Evolutionary conservation across 2,113 vertebrate species (phyloP).

Genomic region (zebrafish (Danio rerio)): DNA sequence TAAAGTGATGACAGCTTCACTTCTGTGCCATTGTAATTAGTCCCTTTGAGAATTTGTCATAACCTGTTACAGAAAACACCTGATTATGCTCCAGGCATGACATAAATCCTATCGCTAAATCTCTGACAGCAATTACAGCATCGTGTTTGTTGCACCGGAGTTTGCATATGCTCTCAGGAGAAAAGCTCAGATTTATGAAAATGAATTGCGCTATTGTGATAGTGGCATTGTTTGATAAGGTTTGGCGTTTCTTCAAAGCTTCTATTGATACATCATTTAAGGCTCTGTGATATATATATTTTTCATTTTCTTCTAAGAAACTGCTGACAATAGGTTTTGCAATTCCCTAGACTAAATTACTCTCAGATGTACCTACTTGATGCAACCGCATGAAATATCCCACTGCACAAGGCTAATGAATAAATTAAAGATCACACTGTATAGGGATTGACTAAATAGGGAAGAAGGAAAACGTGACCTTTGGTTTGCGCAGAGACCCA

Average conservation of each 20-base stretch:
- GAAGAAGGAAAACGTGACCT: neutral
- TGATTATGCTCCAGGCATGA: slow-evolving; percentile 64
- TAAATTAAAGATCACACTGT: slow-evolving; percentile 44
- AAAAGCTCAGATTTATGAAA: slow-evolving; percentile 15
- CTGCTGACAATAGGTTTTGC: slow-evolving; percentile 36
- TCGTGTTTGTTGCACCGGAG: slow-evolving; percentile 15
- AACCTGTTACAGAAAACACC: slow-evolving; percentile 51
- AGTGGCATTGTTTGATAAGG: slow-evolving; percentile 39
- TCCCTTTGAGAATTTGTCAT: slow-evolving; percentile 69
- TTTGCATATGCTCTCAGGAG: neutral
- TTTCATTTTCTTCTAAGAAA: slow-evolving; percentile 8
- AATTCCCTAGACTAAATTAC: slow-evolving; percentile 58
- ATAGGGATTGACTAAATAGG: neutral
- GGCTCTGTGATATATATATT: slow-evolving; percentile 39
- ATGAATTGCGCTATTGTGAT: slow-evolving; percentile 26
- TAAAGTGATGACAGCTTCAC: slow-evolving; percentile 63
- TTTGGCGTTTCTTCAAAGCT: slow-evolving; percentile 26
- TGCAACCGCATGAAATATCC: slow-evolving; percentile 57
- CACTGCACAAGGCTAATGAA: slow-evolving; percentile 48
- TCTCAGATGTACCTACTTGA: slow-evolving; percentile 43
- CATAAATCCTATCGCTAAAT: slow-evolving; percentile 35
- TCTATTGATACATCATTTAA: slow-evolving; percentile 57
- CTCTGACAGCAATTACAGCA: slow-evolving; percentile 6
- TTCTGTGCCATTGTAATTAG: slow-evolving; percentile 73
- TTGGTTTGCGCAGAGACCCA: too few species aligned